These are phyloP conservation scores for Tetramorium bicarinatum DNA, from an alignment of 2,888 invertebrate genomes.

Conservation along the genomic window DNA sequence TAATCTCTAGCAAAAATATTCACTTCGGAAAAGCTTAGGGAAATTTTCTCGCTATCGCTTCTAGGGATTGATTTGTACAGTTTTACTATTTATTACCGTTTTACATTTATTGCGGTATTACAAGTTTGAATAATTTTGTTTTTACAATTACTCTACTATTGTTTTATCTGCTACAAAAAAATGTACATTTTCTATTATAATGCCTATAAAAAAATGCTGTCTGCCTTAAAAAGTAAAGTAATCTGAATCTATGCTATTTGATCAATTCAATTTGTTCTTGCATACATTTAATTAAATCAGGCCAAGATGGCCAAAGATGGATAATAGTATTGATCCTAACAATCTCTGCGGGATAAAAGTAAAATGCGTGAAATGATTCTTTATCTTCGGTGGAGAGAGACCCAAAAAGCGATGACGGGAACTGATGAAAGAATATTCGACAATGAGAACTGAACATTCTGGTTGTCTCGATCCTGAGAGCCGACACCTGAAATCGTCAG, in stretches of 20 bases:
- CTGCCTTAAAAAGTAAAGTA: background rate
- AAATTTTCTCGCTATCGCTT: slow-evolving; percentile 16
- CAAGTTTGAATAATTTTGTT: background rate
- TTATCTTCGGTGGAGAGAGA: slow-evolving; percentile 24
- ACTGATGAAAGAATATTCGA: slow-evolving; percentile 63
- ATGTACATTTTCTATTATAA: background rate
- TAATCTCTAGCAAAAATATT: slow-evolving; percentile 45
- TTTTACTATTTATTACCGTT: background rate
- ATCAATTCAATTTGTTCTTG: background rate
- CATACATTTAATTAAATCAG: background rate
- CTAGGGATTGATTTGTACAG: background rate
- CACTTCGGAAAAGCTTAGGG: slow-evolving; percentile 31
- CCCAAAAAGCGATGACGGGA: slow-evolving; percentile 40
- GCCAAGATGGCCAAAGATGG: background rate
- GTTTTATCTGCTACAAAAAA: background rate
- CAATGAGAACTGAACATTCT: slow-evolving; percentile 62
- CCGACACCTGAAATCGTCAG: slow-evolving; percentile 60
- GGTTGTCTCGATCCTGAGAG: slow-evolving; percentile 1
- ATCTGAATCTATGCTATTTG: background rate
- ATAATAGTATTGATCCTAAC: background rate
- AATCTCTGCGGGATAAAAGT: slow-evolving; percentile 2
- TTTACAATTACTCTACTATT: background rate
- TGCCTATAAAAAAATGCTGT: background rate
- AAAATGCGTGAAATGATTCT: slow-evolving; percentile 8
- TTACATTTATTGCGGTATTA: background rate